Evolutionary conservation across 1,140 invertebrate genomes (phyloP).

Genomic region (Ganaspis sp.): DNA sequence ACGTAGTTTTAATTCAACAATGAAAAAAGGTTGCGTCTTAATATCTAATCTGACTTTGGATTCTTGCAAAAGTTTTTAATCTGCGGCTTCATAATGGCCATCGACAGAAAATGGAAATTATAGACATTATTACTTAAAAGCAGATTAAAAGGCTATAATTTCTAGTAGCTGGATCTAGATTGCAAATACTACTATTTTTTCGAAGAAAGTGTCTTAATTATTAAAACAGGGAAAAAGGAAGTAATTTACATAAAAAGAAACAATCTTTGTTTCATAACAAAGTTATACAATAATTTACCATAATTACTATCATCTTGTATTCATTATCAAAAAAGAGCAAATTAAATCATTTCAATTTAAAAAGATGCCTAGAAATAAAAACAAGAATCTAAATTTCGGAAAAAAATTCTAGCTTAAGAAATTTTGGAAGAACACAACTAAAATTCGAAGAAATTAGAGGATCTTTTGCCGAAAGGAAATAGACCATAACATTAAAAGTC

Average conservation of each 20-base stretch:
- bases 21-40: neutral
- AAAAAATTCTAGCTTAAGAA: no score
- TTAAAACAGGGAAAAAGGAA: neutral
- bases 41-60: neutral
- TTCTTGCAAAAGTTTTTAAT: conserved; percentile 12
- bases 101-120: conserved; percentile 22
- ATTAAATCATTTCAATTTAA: no score
- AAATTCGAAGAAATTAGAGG: neutral
- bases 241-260: no score
- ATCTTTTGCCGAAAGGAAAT: conserved; percentile 27
- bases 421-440: neutral
- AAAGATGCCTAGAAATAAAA: neutral
- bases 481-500: neutral
- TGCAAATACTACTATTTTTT: conserved; percentile 1
- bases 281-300: no score
- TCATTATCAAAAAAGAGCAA: no score
- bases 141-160: conserved; percentile 7
- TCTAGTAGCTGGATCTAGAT: conserved; percentile 12
- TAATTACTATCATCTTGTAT: no score
- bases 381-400: no score
- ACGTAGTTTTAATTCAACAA: neutral
- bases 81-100: conserved; percentile 12
- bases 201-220: neutral
- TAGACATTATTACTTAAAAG: neutral
- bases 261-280: no score